Evolutionary conservation across 1,140 invertebrate species (phyloP).

Genomic region (Laupala kohalensis): DNA sequence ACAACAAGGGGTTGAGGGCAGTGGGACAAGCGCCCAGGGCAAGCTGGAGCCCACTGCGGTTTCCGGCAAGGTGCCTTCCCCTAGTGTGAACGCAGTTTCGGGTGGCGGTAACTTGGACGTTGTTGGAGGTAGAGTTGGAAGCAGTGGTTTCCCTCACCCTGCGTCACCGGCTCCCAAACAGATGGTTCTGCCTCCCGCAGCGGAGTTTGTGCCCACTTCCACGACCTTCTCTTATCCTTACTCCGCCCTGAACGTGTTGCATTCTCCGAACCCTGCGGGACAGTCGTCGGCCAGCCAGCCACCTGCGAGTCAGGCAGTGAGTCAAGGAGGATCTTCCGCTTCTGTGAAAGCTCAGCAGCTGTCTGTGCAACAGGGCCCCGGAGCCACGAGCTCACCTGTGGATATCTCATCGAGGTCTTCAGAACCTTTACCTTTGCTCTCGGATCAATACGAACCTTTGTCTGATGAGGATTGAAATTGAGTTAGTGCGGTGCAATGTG

Average conservation of each 20-base stretch:
- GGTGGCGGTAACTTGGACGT: not conserved
- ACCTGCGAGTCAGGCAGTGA: conserved; percentile 1
- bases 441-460: conserved; percentile 72
- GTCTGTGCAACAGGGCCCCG: not conserved
- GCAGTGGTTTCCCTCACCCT: not conserved
- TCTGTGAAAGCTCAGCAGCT: not conserved
- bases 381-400: conserved; percentile 9
- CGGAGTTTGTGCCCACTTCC: conserved; percentile 15
- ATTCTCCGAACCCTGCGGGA: conserved; percentile 4
- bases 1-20: not conserved
- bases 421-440: conserved; percentile 67
- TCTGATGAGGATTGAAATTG: conserved; percentile 71
- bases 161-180: not conserved
- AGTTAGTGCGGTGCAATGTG: not conserved
- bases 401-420: conserved; percentile 16
- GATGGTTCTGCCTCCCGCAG: conserved; percentile 3
- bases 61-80: not conserved
- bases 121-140: not conserved
- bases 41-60: conserved; percentile 14
- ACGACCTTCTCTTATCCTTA: conserved; percentile 15
- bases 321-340: not conserved
- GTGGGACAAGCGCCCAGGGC: conserved; percentile 1
- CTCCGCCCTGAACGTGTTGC: conserved; percentile 13
- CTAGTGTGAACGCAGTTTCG: not conserved
- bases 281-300: not conserved